Percentiles rank a stretch among this genome's conserved stretches.
phyloP scores from a whole-genome alignment of 2,888 invertebrate species.

The Trichopria drosophilae region DNA sequence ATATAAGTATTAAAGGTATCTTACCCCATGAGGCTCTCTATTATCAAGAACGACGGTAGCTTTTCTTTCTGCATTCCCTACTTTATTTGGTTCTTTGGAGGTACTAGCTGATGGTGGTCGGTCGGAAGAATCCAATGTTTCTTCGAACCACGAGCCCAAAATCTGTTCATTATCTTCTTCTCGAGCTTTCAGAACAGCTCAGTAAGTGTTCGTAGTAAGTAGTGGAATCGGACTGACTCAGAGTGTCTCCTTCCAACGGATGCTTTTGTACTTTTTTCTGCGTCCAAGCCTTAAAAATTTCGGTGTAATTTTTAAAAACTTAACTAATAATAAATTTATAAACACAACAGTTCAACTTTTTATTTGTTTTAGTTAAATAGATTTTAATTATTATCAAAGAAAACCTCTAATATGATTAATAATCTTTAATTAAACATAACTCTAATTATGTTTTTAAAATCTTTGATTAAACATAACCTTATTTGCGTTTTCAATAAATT shows the following conservation, averaged over 20 bases:
- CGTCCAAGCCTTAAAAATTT: slow-evolving; percentile 71
- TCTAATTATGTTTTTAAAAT: too few relatives aligned
- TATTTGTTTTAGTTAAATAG: too few relatives aligned
- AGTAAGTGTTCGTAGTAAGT: slow-evolving; percentile 93
- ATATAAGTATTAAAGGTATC: too few relatives aligned
- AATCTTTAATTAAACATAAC: too few relatives aligned
- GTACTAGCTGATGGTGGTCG: slow-evolving; percentile 62
- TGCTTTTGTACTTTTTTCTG: slow-evolving; percentile 79
- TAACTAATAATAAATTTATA: too few relatives aligned
- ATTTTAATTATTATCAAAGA: too few relatives aligned
- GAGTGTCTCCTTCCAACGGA: slow-evolving; percentile 81
- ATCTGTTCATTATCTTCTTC: slow-evolving; percentile 82
- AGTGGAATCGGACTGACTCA: slow-evolving; percentile 85
- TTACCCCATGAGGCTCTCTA: slow-evolving; percentile 74
- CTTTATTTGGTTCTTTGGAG: slow-evolving; percentile 60
- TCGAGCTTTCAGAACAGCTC: slow-evolving; percentile 86
- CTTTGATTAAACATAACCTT: too few relatives aligned
- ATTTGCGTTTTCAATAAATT: neutral
- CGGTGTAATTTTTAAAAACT: slow-evolving; percentile 4
- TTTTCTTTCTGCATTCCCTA: slow-evolving; percentile 61
- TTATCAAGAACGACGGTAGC: slow-evolving; percentile 71
- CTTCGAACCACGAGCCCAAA: slow-evolving; percentile 91
- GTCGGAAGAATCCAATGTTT: slow-evolving; percentile 82
- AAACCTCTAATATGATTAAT: too few relatives aligned
- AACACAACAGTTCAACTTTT: too few relatives aligned